Evolutionary conservation across 2,797 vertebrate genomes (phyloP).

Genomic region (Kryptolebias ocellatus): DNA sequence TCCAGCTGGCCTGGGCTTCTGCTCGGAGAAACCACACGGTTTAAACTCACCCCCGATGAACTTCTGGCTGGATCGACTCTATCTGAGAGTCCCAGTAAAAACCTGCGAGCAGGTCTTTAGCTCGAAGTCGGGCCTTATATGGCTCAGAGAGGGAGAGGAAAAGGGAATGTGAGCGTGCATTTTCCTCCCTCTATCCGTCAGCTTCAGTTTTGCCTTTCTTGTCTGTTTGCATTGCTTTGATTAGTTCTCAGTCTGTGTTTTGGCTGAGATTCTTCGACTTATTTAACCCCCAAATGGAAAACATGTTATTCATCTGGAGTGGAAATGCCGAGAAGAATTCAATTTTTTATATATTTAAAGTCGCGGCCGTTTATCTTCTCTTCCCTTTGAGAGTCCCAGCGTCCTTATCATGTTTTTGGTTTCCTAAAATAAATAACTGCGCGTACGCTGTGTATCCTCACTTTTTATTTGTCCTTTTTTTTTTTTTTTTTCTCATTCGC

Average conservation of each 20-base stretch:
- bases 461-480: constrained; percentile 25
- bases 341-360: constrained; percentile 65
- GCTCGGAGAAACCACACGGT: constrained; percentile 32
- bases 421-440: constrained; percentile 50
- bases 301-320: constrained; percentile 71
- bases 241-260: constrained; percentile 53
- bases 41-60: constrained; percentile 48
- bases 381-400: constrained; percentile 38
- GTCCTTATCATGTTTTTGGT: constrained; percentile 38
- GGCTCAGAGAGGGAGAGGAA: constrained; percentile 31
- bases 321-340: constrained; percentile 46
- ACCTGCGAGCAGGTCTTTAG: constrained; percentile 22
- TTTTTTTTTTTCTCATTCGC: constrained; percentile 12
- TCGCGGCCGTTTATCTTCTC: constrained; percentile 58
- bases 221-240: constrained; percentile 45
- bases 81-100: constrained; percentile 26
- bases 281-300: constrained; percentile 68
- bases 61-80: constrained; percentile 29
- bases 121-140: constrained; percentile 41
- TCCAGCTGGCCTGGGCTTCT: constrained; percentile 57
- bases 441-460: constrained; percentile 39
- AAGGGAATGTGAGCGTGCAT: constrained; percentile 31
- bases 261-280: constrained; percentile 64
- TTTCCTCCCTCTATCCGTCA: constrained; percentile 55
- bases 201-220: constrained; percentile 51